Conservation (phyloP, 2,888 invertebrate species). For the Drosophila silvestris region DNA sequence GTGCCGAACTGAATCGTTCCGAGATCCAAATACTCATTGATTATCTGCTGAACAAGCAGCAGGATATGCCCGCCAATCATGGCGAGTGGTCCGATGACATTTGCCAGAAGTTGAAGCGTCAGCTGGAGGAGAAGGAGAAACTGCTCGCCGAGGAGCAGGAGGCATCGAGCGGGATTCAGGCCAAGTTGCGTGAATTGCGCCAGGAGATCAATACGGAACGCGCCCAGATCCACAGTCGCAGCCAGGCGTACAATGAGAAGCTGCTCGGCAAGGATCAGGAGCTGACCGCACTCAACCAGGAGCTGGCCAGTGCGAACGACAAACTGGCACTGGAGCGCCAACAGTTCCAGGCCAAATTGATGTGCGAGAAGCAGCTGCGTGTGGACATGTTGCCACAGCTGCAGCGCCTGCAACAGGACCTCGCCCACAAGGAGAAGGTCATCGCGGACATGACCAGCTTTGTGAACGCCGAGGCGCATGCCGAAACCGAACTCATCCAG, state of each 20-base stretch:
- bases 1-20: conserved; percentile 92
- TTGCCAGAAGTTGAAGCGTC: conserved; percentile 93
- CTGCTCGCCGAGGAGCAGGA: conserved; percentile 91
- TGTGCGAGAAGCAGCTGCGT: conserved; percentile 83
- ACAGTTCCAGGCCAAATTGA: conserved; percentile 83
- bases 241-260: conserved; percentile 83
- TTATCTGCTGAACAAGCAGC: conserved; percentile 94
- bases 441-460: conserved; percentile 82
- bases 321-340: conserved; percentile 83
- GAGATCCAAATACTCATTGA: conserved; percentile 96
- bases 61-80: conserved; percentile 90
- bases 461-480: conserved; percentile 81
- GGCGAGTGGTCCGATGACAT: conserved; percentile 96
- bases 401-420: conserved; percentile 83
- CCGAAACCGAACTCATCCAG: conserved; percentile 82
- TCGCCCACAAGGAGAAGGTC: conserved; percentile 82
- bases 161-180: conserved; percentile 90
- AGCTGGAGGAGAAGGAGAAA: conserved; percentile 94
- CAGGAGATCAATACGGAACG: conserved; percentile 84
- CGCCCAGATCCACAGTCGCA: conserved; percentile 80
- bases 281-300: conserved; percentile 78
- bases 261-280: conserved; percentile 82
- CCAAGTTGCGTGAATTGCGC: conserved; percentile 92
- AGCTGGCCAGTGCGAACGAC: conserved; percentile 82
- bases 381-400: conserved; percentile 82